Evolutionary conservation across 2,888 invertebrate genomes (phyloP).

Genomic region (Spodoptera littoralis): DNA sequence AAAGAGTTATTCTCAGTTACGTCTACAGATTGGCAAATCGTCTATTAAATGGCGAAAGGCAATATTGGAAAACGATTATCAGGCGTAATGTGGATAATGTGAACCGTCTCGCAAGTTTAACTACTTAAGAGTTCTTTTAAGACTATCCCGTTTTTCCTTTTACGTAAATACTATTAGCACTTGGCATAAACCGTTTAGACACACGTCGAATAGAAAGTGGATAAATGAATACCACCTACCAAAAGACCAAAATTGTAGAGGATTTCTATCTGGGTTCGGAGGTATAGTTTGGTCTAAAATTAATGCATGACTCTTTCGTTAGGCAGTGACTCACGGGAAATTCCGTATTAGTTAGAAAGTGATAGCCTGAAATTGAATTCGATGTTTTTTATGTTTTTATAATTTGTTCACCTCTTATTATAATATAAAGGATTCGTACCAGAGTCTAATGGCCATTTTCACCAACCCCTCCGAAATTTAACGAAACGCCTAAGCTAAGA

Average conservation of each 20-base stretch:
- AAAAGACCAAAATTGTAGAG: constrained; percentile 4
- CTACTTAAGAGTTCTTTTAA: constrained; percentile 13
- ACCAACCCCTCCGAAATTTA: too few relatives aligned
- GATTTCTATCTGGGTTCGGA: not conserved
- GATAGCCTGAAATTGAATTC: too few relatives aligned
- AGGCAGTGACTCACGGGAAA: too few relatives aligned
- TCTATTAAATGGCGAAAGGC: constrained; percentile 24
- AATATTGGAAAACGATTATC: constrained; percentile 45
- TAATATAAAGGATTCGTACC: too few relatives aligned
- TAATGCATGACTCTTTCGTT: too few relatives aligned
- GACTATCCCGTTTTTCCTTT: constrained; percentile 20
- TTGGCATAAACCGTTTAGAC: constrained; percentile 1
- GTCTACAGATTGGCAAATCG: constrained; percentile 5
- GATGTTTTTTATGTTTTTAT: too few relatives aligned
- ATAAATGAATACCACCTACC: not conserved
- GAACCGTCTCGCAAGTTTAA: constrained; percentile 31
- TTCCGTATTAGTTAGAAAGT: too few relatives aligned
- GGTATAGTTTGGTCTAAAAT: too few relatives aligned
- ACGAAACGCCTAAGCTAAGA: too few relatives aligned
- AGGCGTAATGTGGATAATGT: constrained; percentile 17
- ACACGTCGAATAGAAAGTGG: constrained; percentile 15
- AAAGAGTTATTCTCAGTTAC: constrained; percentile 18
- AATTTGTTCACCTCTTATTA: too few relatives aligned
- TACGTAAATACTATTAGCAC: constrained; percentile 12
- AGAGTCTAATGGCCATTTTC: too few relatives aligned